Evolutionary conservation across 1,140 invertebrate genomes (phyloP).

Genomic region (Planococcus citri): DNA sequence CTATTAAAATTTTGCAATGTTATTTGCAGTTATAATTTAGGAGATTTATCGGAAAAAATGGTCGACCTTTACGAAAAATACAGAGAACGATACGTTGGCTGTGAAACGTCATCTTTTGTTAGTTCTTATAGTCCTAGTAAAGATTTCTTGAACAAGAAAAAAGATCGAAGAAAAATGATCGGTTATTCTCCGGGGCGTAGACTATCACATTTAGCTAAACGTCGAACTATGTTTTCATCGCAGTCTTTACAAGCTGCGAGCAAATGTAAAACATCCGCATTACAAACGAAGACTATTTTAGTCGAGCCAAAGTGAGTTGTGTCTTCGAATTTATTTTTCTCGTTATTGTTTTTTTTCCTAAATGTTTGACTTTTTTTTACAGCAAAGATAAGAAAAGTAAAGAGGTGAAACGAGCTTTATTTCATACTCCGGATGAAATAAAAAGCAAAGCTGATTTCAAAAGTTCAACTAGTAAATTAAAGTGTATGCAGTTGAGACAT

Average conservation of each 20-base stretch:
- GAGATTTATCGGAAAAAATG: slow-evolving; percentile 4
- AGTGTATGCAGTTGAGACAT: background rate
- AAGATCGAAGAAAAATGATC: slow-evolving; percentile 9
- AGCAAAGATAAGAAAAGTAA: slow-evolving; percentile 3
- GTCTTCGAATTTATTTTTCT: background rate
- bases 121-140: background rate
- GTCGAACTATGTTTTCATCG: background rate
- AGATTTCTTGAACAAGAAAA: background rate
- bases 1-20: no score
- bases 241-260: background rate
- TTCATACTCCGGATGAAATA: background rate
- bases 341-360: background rate
- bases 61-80: slow-evolving; percentile 4
- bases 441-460: background rate
- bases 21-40: background rate
- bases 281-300: background rate
- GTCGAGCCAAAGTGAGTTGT: background rate
- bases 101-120: slow-evolving; percentile 7
- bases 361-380: background rate
- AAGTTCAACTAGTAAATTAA: background rate
- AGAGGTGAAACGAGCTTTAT: background rate
- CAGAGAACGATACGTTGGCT: background rate
- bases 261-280: background rate
- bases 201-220: background rate
- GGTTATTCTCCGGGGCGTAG: background rate